Evolutionary conservation across 2,888 invertebrate species (phyloP).

Genomic region (Eutolmus rufibarbis): DNA sequence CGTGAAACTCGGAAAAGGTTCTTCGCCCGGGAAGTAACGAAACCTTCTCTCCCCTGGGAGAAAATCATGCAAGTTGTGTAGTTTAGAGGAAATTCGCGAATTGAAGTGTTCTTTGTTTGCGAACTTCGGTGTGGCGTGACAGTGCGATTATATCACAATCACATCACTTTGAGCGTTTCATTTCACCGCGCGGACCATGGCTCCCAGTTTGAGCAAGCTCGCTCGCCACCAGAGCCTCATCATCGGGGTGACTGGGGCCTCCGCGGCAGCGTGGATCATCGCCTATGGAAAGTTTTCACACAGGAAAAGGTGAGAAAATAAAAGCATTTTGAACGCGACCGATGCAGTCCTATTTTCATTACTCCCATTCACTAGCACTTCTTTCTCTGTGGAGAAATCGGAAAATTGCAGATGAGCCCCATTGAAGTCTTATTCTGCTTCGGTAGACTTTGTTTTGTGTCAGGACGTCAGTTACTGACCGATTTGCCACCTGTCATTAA

Average conservation of each 20-base stretch:
- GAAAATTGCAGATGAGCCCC: not conserved
- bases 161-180: not conserved
- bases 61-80: not conserved
- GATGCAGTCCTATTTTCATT: not conserved
- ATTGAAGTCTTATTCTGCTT: not conserved
- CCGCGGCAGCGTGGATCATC: constrained; percentile 69
- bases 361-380: not conserved
- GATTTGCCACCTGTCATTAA: not conserved
- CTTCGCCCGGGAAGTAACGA: not conserved
- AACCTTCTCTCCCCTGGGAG: not conserved
- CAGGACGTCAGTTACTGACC: not conserved
- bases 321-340: not conserved
- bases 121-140: not conserved
- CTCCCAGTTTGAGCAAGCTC: constrained; percentile 79
- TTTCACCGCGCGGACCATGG: constrained; percentile 65
- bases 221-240: constrained; percentile 68
- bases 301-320: constrained; percentile 60
- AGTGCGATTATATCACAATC: constrained; percentile 1
- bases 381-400: not conserved
- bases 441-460: not conserved
- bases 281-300: constrained; percentile 65
- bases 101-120: not conserved
- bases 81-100: not conserved
- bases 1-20: not conserved
- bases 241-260: constrained; percentile 72